These are phyloP conservation scores for Ursus arctos DNA, from an alignment of 2,113 vertebrate species.

Conservation along the genomic window DNA sequence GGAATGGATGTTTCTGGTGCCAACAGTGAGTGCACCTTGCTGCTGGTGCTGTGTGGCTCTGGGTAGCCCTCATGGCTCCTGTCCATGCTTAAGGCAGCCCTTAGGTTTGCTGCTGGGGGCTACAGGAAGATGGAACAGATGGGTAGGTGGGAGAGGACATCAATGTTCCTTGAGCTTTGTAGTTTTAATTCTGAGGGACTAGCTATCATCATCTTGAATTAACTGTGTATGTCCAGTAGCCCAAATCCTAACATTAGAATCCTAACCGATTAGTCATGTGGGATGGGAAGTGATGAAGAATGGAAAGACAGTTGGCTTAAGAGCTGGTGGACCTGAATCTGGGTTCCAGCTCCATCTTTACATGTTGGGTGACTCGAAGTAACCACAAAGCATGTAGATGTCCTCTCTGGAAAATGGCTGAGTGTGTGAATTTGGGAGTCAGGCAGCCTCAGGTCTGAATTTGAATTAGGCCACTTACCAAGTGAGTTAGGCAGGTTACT, in stretches of 20 bases:
- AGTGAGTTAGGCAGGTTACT: neutral
- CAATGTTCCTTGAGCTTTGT: neutral
- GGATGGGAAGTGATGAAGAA: neutral
- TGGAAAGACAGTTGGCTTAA: neutral
- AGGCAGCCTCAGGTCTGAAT: neutral
- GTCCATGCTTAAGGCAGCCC: neutral
- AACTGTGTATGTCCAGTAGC: neutral
- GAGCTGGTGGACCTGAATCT: neutral
- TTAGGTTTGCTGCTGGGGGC: neutral
- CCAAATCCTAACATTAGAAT: neutral
- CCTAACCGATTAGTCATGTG: neutral
- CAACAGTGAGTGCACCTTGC: rapidly evolving
- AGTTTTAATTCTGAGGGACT: neutral
- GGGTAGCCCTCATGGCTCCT: rapidly evolving
- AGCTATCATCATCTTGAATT: neutral
- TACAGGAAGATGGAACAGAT: neutral
- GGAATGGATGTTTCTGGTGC: neutral
- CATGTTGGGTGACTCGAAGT: neutral
- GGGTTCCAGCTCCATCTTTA: neutral
- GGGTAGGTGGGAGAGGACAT: neutral
- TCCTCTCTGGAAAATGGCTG: neutral
- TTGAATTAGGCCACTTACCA: neutral
- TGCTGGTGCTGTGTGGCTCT: neutral
- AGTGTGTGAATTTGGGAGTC: neutral
- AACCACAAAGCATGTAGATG: neutral